phyloP scores from a whole-genome alignment of 2,797 vertebrate genomes.

The Mastacembelus armatus region DNA sequence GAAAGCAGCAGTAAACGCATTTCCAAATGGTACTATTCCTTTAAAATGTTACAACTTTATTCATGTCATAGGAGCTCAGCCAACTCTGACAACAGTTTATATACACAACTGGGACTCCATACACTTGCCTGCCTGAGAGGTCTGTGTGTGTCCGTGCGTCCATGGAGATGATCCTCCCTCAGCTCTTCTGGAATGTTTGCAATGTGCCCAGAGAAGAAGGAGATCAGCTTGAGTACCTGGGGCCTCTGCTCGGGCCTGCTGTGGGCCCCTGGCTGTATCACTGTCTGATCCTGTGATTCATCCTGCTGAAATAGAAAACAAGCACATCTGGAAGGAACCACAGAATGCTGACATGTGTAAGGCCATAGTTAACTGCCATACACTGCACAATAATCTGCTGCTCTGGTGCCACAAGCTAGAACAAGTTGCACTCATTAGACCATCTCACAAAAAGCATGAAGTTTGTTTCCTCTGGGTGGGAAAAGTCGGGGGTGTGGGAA shows the following conservation, averaged over 20 bases:
- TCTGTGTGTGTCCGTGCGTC: slow-evolving; percentile 58
- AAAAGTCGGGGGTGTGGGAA: slow-evolving; percentile 16
- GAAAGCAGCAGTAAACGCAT: background rate
- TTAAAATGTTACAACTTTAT: slow-evolving; percentile 4
- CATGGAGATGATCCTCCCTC: slow-evolving; percentile 79
- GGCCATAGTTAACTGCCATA: slow-evolving; percentile 22
- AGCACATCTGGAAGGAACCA: slow-evolving; percentile 59
- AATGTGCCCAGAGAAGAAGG: slow-evolving; percentile 67
- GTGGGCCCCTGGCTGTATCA: slow-evolving; percentile 51
- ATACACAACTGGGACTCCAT: slow-evolving; percentile 76
- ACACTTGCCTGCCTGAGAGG: slow-evolving; percentile 48
- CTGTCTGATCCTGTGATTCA: slow-evolving; percentile 41
- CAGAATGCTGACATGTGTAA: slow-evolving; percentile 10
- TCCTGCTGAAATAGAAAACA: slow-evolving; percentile 25
- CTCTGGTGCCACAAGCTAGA: slow-evolving; percentile 36
- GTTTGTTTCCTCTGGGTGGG: slow-evolving; percentile 45
- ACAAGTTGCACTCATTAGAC: slow-evolving; percentile 57
- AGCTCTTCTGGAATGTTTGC: slow-evolving; percentile 81
- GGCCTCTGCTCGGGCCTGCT: slow-evolving; percentile 59
- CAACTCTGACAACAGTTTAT: slow-evolving; percentile 55
- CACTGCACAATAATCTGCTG: slow-evolving; percentile 30
- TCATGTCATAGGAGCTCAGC: slow-evolving; percentile 23
- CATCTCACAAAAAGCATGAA: slow-evolving; percentile 25
- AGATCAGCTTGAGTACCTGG: slow-evolving; percentile 68
- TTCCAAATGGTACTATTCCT: background rate